These are phyloP conservation scores for Helicolenus hilgendorfi DNA, from an alignment of 2,797 vertebrate genomes.

Conservation along the genomic window DNA sequence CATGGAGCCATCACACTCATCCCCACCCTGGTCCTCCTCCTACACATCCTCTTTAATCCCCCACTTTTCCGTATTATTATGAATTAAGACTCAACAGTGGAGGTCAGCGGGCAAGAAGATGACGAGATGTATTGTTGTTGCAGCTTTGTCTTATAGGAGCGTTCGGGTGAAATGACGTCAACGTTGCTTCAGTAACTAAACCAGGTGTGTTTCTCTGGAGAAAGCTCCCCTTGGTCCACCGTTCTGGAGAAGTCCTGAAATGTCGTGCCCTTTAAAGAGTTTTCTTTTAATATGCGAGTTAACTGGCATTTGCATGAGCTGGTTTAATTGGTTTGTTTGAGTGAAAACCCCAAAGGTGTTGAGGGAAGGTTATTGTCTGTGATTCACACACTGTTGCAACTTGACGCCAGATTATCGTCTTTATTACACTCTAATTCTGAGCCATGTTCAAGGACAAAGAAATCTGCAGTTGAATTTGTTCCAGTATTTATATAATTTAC, in stretches of 20 bases:
- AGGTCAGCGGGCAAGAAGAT: background rate
- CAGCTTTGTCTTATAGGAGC: background rate
- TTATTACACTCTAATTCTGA: background rate
- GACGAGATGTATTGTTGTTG: background rate
- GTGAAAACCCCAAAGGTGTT: slow-evolving; percentile 38
- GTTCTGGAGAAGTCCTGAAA: slow-evolving; percentile 50
- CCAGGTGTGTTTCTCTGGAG: slow-evolving; percentile 6
- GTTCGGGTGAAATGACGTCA: background rate
- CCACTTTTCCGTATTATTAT: slow-evolving; percentile 21
- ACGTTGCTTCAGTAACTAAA: background rate
- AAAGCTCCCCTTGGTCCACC: background rate
- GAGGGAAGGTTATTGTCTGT: slow-evolving; percentile 36
- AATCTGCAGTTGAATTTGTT: background rate
- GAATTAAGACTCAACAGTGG: slow-evolving; percentile 26
- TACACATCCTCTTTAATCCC: slow-evolving; percentile 44
- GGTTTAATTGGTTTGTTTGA: slow-evolving; percentile 51
- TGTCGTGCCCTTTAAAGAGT: slow-evolving; percentile 74
- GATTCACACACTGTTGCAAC: slow-evolving; percentile 22
- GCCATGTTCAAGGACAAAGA: background rate
- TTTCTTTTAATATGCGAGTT: slow-evolving; percentile 33
- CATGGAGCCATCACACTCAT: slow-evolving; percentile 59
- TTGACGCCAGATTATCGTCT: slow-evolving; percentile 18
- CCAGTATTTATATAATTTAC: background rate
- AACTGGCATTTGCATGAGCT: slow-evolving; percentile 54
- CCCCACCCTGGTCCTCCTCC: slow-evolving; percentile 70